These are phyloP conservation scores for Eupithecia centaureata DNA, from an alignment of 2,888 invertebrate species.

Conservation along the genomic window DNA sequence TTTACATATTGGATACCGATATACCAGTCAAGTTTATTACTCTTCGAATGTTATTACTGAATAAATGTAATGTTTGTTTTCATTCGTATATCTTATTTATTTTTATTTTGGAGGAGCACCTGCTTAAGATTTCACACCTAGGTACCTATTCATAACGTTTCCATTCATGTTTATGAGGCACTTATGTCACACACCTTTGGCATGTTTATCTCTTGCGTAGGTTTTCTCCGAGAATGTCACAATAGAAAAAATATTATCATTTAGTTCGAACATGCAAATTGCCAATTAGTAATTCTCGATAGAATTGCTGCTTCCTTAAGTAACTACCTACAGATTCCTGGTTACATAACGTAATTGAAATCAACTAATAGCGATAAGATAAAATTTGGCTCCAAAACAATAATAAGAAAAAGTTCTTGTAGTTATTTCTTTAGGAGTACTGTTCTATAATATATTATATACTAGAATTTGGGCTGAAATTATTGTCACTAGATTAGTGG, in stretches of 20 bases:
- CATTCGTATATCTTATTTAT: conserved; percentile 53
- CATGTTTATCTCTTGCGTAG: background rate
- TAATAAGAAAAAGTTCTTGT: background rate
- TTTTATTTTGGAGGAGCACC: conserved; percentile 25
- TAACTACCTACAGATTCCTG: background rate
- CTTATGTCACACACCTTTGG: background rate
- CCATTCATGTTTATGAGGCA: background rate
- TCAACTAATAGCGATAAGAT: background rate
- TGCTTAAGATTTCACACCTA: background rate
- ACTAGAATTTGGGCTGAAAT: too few species aligned
- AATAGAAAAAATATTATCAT: background rate
- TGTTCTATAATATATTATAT: too few species aligned
- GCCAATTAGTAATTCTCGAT: background rate
- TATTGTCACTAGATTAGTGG: too few species aligned
- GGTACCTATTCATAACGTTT: background rate
- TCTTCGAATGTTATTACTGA: conserved; percentile 61
- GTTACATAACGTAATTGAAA: background rate
- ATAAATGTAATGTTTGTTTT: conserved; percentile 59
- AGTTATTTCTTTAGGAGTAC: too few species aligned
- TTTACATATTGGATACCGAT: conserved; percentile 81
- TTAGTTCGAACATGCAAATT: background rate
- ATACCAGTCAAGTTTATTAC: conserved; percentile 76
- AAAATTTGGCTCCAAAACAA: background rate
- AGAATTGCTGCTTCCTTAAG: background rate
- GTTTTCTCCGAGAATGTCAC: background rate